Evolutionary conservation across 2,888 invertebrate species (phyloP), one percentile per base, ranked within the genome.

Genomic region (Tachina fera): DNA sequence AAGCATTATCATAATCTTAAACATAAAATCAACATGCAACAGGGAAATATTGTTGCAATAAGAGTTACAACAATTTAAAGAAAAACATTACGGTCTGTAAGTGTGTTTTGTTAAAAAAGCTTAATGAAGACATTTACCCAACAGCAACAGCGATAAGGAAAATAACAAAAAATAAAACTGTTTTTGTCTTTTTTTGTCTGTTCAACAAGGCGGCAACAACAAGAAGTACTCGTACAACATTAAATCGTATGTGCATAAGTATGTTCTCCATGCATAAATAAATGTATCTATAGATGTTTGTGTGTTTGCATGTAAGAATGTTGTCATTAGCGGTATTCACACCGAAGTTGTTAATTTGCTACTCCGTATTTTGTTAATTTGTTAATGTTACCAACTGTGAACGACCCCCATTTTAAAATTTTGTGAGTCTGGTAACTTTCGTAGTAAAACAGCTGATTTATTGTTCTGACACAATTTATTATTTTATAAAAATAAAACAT

Each of bases 11-110:
- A 61, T 84, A 84, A 84, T 84, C 84, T 77, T 61, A 1, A 67
- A 72, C 71, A 72, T 67, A 77, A 80, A 80, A 84, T 84, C 76
- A 80, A 84, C 80, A 81, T 80, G 84, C 84, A 84, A 84, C 63
- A 80, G 39, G 80, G 71, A 80, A 84, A 80, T 71, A 67, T 60
- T 45, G 47, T 60, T 65, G 76, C 56, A 72, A 65, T 22, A 65
- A 45, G 19, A 19, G 1, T n/a, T 1, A 31, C 1, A 16, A 43
- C 19, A 45, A 22, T 22, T 8, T 10, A 63, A 65, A 16, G 9
- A 22, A 47, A 45, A 63, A 9, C 11, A 65, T 68, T 60, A 61
- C 53, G 47, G 31, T 45, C 58, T 67, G 58, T 80, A 67, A 5
- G 74, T 68, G 31, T 68, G 67, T 68, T 81, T 31, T 60, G 75